A percentile compares a stretch with the other conserved stretches of the same genome.
Evolutionary conservation across 1,140 invertebrate species (phyloP).

Genomic region (Musca domestica): DNA sequence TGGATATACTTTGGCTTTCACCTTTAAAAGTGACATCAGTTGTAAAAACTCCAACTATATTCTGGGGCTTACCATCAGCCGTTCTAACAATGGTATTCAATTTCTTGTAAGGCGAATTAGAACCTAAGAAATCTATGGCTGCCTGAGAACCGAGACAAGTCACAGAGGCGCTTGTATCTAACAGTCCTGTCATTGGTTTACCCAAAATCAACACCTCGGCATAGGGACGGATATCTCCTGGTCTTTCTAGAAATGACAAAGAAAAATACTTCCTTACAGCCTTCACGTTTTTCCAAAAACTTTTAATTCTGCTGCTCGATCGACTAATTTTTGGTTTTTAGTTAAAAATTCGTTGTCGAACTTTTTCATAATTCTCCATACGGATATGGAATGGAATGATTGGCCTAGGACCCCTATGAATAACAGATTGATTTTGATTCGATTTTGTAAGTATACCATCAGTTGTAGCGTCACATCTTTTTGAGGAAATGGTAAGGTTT

Average conservation of each 20-base stretch:
- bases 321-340: background rate
- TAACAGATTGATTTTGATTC: too few species aligned
- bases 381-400: background rate
- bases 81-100: constrained; percentile 1
- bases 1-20: constrained; percentile 1
- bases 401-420: too few species aligned
- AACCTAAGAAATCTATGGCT: background rate
- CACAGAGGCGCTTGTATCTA: constrained; percentile 26
- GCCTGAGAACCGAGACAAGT: constrained; percentile 15
- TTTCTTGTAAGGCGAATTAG: background rate
- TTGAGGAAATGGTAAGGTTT: too few species aligned
- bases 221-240: constrained; percentile 24
- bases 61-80: constrained; percentile 20
- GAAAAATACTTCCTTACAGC: background rate
- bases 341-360: background rate
- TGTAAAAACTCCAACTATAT: background rate
- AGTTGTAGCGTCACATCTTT: too few species aligned
- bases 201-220: background rate
- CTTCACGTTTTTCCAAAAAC: background rate
- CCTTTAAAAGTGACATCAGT: constrained; percentile 21
- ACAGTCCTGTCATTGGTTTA: background rate
- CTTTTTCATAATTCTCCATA: background rate
- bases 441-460: too few species aligned
- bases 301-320: constrained; percentile 14
- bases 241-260: background rate